phyloP scores from a whole-genome alignment of 2,797 vertebrate species.

The Sebastiscus tertius region DNA sequence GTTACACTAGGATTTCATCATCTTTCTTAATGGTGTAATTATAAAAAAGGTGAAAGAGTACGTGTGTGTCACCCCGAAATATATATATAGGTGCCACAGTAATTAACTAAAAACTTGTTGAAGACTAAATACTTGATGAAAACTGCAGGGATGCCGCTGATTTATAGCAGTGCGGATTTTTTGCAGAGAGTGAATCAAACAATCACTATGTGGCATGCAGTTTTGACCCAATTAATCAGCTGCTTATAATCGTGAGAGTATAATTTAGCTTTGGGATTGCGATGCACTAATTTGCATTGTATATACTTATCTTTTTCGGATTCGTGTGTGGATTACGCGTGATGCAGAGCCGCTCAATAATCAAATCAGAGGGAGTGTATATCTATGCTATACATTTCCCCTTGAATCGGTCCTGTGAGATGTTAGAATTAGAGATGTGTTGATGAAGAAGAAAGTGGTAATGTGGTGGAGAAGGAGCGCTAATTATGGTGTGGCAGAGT shows the following conservation, averaged over 20 bases:
- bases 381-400: slow-evolving; percentile 6
- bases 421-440: slow-evolving; percentile 20
- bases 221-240: slow-evolving; percentile 77
- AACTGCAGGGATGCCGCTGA: slow-evolving; percentile 38
- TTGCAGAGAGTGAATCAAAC: slow-evolving; percentile 56
- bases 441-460: slow-evolving; percentile 42
- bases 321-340: slow-evolving; percentile 17
- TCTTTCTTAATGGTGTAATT: slow-evolving; percentile 76
- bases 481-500: slow-evolving; percentile 47
- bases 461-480: slow-evolving; percentile 15
- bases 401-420: slow-evolving; percentile 22
- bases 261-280: slow-evolving; percentile 58
- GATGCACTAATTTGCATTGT: slow-evolving; percentile 64
- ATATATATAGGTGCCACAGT: slow-evolving; percentile 31
- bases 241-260: slow-evolving; percentile 56
- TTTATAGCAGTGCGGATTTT: slow-evolving; percentile 15
- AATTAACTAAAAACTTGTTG: slow-evolving; percentile 43
- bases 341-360: slow-evolving; percentile 49
- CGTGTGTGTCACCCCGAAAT: slow-evolving; percentile 25
- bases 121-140: slow-evolving; percentile 27
- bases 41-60: slow-evolving; percentile 69
- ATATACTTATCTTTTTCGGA: slow-evolving; percentile 37
- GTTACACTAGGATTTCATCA: slow-evolving; percentile 83
- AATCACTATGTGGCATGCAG: slow-evolving; percentile 49
- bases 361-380: slow-evolving; percentile 28